Evolutionary conservation across 2,113 vertebrate genomes (phyloP).

Genomic region (Phylloscopus whistleri): DNA sequence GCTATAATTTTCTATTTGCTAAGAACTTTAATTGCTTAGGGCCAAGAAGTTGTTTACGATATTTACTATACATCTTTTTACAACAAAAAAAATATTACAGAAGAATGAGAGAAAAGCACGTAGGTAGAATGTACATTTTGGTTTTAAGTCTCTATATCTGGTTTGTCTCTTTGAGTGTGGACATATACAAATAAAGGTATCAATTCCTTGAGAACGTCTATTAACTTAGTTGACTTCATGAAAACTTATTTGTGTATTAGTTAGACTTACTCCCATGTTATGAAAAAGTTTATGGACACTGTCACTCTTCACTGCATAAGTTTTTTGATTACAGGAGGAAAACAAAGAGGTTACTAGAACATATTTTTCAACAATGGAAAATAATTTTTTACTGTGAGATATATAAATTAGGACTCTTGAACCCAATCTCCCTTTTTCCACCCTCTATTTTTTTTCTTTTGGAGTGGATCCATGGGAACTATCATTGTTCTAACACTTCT

Average conservation of each 20-base stretch:
- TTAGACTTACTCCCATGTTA: neutral
- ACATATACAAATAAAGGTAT: neutral
- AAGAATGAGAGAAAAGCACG: neutral
- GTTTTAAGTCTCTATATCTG: neutral
- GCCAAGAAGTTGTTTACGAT: neutral
- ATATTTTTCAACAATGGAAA: neutral
- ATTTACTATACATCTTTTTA: neutral
- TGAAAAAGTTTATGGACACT: neutral
- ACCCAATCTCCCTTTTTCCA: accelerated
- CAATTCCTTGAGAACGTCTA: neutral
- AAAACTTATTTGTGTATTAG: neutral
- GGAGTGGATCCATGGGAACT: neutral
- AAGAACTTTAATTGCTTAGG: neutral
- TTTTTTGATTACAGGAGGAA: neutral
- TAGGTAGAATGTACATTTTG: neutral
- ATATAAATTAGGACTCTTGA: neutral
- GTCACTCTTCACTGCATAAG: neutral
- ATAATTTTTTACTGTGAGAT: neutral
- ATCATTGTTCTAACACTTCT: neutral
- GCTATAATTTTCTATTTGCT: neutral
- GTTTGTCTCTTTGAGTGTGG: neutral
- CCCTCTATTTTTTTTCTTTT: neutral
- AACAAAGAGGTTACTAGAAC: neutral
- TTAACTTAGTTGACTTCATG: neutral
- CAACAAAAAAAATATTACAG: neutral